Percentiles rank a stretch among this genome's conserved stretches.
phyloP scores from a whole-genome alignment of 2,113 vertebrate genomes.

The Anseranas semipalmata region DNA sequence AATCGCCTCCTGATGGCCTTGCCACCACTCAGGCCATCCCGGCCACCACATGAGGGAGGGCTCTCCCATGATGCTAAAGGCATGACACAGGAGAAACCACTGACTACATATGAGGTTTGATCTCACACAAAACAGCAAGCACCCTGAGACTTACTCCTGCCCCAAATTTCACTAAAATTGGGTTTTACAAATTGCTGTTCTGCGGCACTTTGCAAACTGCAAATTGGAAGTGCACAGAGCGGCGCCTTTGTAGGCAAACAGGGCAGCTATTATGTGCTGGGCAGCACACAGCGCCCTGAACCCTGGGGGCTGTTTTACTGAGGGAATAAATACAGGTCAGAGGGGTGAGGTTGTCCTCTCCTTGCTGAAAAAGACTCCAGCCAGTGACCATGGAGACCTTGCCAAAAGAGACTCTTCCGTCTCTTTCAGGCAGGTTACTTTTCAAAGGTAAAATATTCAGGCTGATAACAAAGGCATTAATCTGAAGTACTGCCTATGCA shows the following conservation, averaged over 20 bases:
- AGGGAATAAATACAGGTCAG: background rate
- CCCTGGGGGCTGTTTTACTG: background rate
- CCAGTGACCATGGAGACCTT: background rate
- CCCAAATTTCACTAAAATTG: background rate
- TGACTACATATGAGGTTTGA: background rate
- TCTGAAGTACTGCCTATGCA: background rate
- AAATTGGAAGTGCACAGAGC: background rate
- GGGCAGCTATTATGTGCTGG: background rate
- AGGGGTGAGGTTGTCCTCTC: background rate
- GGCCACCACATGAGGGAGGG: background rate
- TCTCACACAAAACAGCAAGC: background rate
- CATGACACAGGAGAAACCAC: background rate
- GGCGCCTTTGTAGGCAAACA: background rate
- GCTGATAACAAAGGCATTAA: constrained; percentile 25
- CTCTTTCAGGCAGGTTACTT: background rate
- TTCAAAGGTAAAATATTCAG: background rate
- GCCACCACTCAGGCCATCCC: background rate
- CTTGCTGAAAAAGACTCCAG: background rate
- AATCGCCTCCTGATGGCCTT: background rate
- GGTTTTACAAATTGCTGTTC: background rate
- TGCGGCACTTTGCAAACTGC: background rate
- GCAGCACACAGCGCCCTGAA: background rate
- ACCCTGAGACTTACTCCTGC: background rate
- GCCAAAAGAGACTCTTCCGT: background rate
- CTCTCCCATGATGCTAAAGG: background rate